These are phyloP conservation scores for Lichenostomus cassidix DNA, from an alignment of 2,113 vertebrate genomes.

Conservation along the genomic window DNA sequence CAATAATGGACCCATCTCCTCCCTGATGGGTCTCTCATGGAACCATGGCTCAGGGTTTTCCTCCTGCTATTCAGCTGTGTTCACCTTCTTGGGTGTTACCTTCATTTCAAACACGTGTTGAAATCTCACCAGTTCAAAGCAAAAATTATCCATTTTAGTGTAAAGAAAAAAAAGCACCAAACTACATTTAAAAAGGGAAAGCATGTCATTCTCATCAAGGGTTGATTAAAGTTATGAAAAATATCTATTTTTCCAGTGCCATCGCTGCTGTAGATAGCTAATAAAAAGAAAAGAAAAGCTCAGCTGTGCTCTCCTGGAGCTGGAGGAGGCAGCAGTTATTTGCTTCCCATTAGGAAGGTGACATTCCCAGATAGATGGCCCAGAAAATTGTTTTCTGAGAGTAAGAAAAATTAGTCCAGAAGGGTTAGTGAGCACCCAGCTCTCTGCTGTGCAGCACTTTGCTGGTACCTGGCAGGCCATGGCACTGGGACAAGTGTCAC, in stretches of 20 bases:
- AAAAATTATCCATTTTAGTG: neutral
- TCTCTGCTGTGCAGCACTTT: neutral
- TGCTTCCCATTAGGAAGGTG: neutral
- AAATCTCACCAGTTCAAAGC: neutral
- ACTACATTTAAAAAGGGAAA: neutral
- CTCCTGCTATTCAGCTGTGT: neutral
- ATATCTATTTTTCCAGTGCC: neutral
- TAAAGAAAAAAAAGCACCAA: neutral
- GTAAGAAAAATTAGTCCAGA: neutral
- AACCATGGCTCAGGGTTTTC: neutral
- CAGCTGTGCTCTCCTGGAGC: neutral
- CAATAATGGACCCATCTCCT: neutral
- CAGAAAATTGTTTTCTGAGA: neutral
- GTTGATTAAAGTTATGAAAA: neutral
- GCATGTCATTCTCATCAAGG: neutral
- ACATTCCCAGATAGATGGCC: neutral
- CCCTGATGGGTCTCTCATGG: neutral
- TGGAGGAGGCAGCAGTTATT: neutral
- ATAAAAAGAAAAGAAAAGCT: neutral
- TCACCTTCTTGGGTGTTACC: neutral
- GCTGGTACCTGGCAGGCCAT: neutral
- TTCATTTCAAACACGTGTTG: neutral
- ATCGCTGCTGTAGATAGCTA: neutral
- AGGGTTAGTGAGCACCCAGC: neutral
- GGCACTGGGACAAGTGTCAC: neutral